Evolutionary conservation across 2,113 vertebrate genomes (phyloP).

Genomic region (Takifugu bimaculatus): DNA sequence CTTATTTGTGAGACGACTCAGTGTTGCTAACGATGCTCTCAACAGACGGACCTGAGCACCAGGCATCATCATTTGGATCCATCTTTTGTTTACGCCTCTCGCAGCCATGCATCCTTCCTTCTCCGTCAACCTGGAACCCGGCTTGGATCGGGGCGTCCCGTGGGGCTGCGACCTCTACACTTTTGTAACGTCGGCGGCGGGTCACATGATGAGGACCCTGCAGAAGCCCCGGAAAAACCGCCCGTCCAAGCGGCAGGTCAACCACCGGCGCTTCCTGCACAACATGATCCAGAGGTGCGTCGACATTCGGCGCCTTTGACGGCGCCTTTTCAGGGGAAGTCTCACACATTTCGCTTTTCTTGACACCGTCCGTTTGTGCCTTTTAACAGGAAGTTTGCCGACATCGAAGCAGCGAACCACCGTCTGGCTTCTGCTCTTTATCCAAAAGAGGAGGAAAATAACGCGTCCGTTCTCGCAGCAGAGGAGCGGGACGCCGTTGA

Average conservation of each 20-base stretch:
- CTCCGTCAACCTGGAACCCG: slow-evolving; percentile 66
- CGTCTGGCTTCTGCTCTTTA: slow-evolving; percentile 67
- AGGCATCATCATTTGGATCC: too few relatives aligned
- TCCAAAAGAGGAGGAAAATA: slow-evolving; percentile 49
- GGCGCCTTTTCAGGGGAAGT: background rate
- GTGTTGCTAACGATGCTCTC: too few relatives aligned
- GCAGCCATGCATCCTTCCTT: slow-evolving; percentile 63
- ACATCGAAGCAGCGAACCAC: slow-evolving; percentile 79
- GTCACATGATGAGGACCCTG: slow-evolving; percentile 81
- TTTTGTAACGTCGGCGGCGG: slow-evolving; percentile 81
- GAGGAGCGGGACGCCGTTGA: slow-evolving; percentile 23
- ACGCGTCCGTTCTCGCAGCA: slow-evolving; percentile 6
- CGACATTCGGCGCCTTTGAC: background rate
- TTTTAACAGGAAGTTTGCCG: slow-evolving; percentile 76
- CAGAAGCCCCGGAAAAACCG: slow-evolving; percentile 77
- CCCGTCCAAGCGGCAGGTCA: slow-evolving; percentile 79
- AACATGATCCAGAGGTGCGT: slow-evolving; percentile 83
- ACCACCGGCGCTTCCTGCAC: slow-evolving; percentile 82
- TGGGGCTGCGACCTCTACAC: slow-evolving; percentile 79
- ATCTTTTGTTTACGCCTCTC: background rate
- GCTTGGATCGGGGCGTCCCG: slow-evolving; percentile 65
- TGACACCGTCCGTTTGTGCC: background rate
- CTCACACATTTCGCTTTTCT: background rate
- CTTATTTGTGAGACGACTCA: too few relatives aligned
- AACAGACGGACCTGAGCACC: too few relatives aligned